Evolutionary conservation across 2,797 vertebrate genomes (phyloP), one percentile per base, ranked within the genome.

Genomic region (Coreius guichenoti): DNA sequence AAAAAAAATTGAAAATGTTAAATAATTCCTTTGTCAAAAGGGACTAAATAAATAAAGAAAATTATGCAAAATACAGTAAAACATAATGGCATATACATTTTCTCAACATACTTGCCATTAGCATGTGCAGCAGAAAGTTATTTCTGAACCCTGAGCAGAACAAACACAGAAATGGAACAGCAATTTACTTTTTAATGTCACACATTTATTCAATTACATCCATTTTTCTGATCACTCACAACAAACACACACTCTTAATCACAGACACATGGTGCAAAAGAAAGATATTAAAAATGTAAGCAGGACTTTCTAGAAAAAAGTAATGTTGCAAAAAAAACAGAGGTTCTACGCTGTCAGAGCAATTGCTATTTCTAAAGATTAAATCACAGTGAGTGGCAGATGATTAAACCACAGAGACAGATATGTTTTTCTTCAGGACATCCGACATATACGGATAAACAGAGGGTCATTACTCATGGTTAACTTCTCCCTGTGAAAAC

Each of bases 341-440:
- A 72, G 68, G 75, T 72, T 14, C 51, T 79, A n/a, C 21, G 2
- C 68, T 85, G 83, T 80, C 76, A 85, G 67, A 72, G 54, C 21
- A 26, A 72, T 80, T 73, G 19, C 68, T 33, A 63, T 85, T 85
- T 80, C 56, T 72, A 70, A 61, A 47, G 29, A 70, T 80, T 33
- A 80, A 47, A 78, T 78, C 82, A 45, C 49, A 31, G 39, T 61
- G 51, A 79, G 49, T 72, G 83, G 80, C 83, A 72, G 83, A 85
- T 79, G 54, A 80, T 80, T 63, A 73, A 85, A 79, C 13, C 13
- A 31, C 65, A 73, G 36, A 58, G 76, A 85, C 76, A 51, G 68
- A 80, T 80, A 85, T 85, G 80, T 85, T 2, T 21, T 80, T 72
- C 76, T 85, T 68, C 76, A 63, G 83, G 83, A 85, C 76, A 85